Evolutionary conservation across 2,113 vertebrate species (phyloP).

Genomic region (Myiozetetes cayanensis): DNA sequence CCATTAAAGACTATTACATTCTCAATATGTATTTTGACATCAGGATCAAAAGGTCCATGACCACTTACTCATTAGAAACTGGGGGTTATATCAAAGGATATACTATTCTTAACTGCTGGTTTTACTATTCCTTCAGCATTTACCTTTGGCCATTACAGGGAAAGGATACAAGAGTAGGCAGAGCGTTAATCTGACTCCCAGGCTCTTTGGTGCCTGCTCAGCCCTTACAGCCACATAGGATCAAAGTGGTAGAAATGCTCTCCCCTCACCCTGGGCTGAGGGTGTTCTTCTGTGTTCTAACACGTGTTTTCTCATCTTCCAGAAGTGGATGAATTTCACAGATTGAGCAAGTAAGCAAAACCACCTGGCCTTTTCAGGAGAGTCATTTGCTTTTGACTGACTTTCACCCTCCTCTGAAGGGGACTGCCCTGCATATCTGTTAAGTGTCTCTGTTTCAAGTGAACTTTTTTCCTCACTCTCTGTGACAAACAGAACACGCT

Average conservation of each 20-base stretch:
- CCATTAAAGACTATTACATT: neutral
- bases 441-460: conserved; percentile 9
- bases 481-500: neutral
- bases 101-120: neutral
- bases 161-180: neutral
- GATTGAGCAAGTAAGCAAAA: neutral
- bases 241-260: neutral
- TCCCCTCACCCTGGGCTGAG: neutral
- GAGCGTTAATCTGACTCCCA: neutral
- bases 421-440: conserved; percentile 5
- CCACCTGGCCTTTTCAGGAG: neutral
- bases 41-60: neutral
- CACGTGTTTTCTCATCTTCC: neutral
- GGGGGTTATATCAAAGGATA: neutral
- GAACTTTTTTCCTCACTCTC: neutral
- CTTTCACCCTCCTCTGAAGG: conserved; percentile 4
- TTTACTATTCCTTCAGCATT: neutral
- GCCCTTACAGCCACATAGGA: neutral
- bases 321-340: conserved; percentile 25
- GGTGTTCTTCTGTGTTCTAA: neutral
- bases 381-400: neutral
- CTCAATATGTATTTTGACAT: neutral
- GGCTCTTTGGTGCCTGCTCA: neutral
- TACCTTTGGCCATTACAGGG: neutral
- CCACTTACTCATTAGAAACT: neutral